Evolutionary conservation across 2,888 invertebrate species (phyloP).

Genomic region (Torymus texanus): DNA sequence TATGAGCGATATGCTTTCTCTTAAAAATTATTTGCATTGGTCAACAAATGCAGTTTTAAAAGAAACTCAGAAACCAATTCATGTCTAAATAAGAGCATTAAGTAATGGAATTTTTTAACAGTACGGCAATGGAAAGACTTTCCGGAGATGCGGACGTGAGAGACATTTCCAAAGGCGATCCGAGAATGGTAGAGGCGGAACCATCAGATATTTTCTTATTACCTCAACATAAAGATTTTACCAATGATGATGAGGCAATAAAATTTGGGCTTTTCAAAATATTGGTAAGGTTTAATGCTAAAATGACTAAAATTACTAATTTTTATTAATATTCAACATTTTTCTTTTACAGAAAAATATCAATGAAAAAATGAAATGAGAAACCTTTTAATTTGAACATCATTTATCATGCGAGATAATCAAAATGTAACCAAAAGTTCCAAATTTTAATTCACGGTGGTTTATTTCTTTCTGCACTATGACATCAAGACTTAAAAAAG

Average conservation of each 20-base stretch:
- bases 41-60: neutral
- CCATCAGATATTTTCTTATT: conserved; percentile 26
- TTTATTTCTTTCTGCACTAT: neutral
- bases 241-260: conserved; percentile 36
- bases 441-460: neutral
- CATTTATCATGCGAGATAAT: neutral
- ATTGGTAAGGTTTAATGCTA: conserved; percentile 21
- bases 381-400: neutral
- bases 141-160: conserved; percentile 8
- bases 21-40: neutral
- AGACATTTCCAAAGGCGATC: conserved; percentile 11
- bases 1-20: too few relatives aligned
- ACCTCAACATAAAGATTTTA: conserved; percentile 21
- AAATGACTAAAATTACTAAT: too few relatives aligned
- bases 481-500: neutral
- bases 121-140: conserved; percentile 20
- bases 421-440: conserved; percentile 9
- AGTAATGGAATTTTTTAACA: neutral
- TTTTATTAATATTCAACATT: neutral
- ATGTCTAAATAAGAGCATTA: neutral
- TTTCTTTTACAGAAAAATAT: conserved; percentile 45
- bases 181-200: conserved; percentile 29
- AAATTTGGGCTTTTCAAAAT: conserved; percentile 46
- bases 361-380: conserved; percentile 40
- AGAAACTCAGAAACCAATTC: too few relatives aligned